phyloP scores from a whole-genome alignment of 2,888 invertebrate species.

The Tetheella fluctuosa region DNA sequence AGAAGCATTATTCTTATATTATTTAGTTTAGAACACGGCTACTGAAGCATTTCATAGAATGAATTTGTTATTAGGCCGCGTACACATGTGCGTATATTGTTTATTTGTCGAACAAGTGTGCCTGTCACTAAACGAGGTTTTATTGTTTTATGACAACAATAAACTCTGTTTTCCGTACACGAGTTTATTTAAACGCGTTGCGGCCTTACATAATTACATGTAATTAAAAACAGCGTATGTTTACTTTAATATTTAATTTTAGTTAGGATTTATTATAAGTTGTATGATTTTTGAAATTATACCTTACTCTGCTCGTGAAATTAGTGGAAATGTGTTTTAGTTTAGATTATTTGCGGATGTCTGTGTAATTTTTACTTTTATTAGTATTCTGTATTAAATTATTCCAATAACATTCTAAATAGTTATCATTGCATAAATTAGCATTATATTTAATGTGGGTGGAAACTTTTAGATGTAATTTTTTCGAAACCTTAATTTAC shows the following conservation, averaged over 20 bases:
- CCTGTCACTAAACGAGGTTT: slow-evolving; percentile 72
- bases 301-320: not conserved
- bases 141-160: slow-evolving; percentile 71
- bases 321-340: not conserved
- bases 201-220: slow-evolving; percentile 53
- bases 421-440: too few species aligned
- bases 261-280: slow-evolving; percentile 25
- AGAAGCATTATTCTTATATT: too few species aligned
- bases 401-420: too few species aligned
- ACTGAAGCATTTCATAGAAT: slow-evolving; percentile 11
- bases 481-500: too few species aligned
- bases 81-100: slow-evolving; percentile 61
- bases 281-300: slow-evolving; percentile 1
- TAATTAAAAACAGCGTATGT: slow-evolving; percentile 38
- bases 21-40: not conserved
- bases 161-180: slow-evolving; percentile 38
- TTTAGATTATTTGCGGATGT: not conserved
- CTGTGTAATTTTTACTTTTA: not conserved
- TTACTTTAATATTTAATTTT: slow-evolving; percentile 34
- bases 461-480: too few species aligned
- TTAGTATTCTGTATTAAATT: too few species aligned
- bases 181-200: slow-evolving; percentile 41
- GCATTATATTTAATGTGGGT: too few species aligned
- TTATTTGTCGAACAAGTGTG: slow-evolving; percentile 71
- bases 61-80: slow-evolving; percentile 30